Percentiles rank a stretch among this genome's conserved stretches.
Conservation (phyloP, 2,888 invertebrate species). For the Campoplex capitator region DNA sequence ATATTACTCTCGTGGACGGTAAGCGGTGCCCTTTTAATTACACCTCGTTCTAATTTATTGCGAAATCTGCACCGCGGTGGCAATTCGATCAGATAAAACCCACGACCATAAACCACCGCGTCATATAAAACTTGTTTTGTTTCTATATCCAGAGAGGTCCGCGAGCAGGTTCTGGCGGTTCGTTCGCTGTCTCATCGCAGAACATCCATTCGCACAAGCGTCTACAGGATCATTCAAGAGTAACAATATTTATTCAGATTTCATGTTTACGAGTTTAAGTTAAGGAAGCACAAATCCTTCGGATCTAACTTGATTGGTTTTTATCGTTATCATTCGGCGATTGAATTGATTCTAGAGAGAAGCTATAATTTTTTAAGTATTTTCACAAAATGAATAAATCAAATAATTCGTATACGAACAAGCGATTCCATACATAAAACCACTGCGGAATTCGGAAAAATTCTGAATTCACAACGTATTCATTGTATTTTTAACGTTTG, state of each 20-base stretch:
- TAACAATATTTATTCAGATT: neutral
- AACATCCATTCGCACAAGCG: constrained; percentile 76
- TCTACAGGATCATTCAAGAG: constrained; percentile 60
- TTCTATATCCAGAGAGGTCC: constrained; percentile 53
- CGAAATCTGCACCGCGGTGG: constrained; percentile 82
- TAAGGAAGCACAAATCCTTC: neutral
- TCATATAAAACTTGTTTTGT: constrained; percentile 82
- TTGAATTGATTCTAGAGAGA: neutral
- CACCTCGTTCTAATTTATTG: constrained; percentile 81
- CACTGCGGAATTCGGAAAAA: neutral
- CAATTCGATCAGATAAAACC: constrained; percentile 83
- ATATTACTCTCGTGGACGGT: constrained; percentile 57
- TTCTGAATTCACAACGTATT: neutral
- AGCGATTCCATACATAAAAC: neutral
- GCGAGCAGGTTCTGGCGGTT: constrained; percentile 54
- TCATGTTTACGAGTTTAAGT: no score
- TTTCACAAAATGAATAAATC: neutral
- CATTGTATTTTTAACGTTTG: neutral
- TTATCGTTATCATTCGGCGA: neutral
- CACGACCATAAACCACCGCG: constrained; percentile 82
- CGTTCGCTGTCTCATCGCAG: constrained; percentile 44
- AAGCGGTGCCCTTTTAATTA: constrained; percentile 80
- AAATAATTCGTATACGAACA: neutral
- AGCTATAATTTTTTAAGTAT: neutral
- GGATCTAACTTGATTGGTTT: neutral